These are phyloP conservation scores for Leptinotarsa haldemani DNA, from an alignment of 2,888 invertebrate genomes.

Conservation along the genomic window DNA sequence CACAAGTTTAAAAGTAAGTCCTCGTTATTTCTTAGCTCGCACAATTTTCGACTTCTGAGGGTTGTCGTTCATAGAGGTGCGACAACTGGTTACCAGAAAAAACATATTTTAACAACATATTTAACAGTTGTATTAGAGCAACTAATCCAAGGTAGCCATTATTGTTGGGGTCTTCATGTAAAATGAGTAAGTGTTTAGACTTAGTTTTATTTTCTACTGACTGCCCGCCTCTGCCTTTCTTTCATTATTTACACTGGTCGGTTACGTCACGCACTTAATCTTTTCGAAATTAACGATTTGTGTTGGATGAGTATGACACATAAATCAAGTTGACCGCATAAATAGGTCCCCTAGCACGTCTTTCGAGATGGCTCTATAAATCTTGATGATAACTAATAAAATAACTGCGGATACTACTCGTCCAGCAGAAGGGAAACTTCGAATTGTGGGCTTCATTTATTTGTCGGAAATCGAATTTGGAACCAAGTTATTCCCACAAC, in stretches of 20 bases:
- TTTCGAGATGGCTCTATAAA: conserved; percentile 18
- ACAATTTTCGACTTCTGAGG: too few relatives aligned
- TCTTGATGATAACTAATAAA: conserved; percentile 19
- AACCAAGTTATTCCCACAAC: too few relatives aligned
- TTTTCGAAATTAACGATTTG: conserved; percentile 19
- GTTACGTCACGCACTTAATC: conserved; percentile 13
- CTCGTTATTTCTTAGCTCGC: too few relatives aligned
- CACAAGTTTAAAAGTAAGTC: too few relatives aligned
- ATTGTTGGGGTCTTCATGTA: not conserved
- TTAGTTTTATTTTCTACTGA: not conserved
- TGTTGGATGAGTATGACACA: conserved; percentile 17
- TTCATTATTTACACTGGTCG: conserved; percentile 12
- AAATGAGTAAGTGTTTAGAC: not conserved
- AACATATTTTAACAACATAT: too few relatives aligned
- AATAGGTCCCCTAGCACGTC: conserved; percentile 20
- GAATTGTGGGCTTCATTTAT: not conserved
- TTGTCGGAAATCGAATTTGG: not conserved
- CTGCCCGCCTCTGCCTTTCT: not conserved
- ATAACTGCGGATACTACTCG: conserved; percentile 6
- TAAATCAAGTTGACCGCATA: conserved; percentile 14
- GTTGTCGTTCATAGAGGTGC: too few relatives aligned
- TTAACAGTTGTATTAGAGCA: too few relatives aligned
- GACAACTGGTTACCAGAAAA: too few relatives aligned
- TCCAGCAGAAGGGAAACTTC: conserved; percentile 1
- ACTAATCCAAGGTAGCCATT: too few relatives aligned